Base-by-base conservation (phyloP, 53 echinoderm and acorn worm species). In the Holothuria scabra region DNA sequence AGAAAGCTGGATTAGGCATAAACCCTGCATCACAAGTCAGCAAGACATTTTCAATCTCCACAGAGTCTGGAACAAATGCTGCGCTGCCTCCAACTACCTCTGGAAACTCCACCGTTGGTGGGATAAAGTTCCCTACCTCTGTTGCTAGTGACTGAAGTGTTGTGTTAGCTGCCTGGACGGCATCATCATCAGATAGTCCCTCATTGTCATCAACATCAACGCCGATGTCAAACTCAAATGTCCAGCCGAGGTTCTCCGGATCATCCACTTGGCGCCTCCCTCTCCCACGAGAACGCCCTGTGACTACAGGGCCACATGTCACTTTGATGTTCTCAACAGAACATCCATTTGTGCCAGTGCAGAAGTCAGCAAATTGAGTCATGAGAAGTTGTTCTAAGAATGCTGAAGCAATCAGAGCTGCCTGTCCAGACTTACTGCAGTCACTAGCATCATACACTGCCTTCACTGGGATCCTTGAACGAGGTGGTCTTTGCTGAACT, bases 271-370 rank as follows among this genome's bases (percentile, higher is more conserved):
- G 80, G 4, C 79, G 22, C 21, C 79, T 78, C 14, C 71, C 55
- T 16, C 32, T 28, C 20, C 89, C 81, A n/a, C 57, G 55, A 0
- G 31, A 32, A 19, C 21, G 14, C 4, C 79, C 26, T 0, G 57
- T 56, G 13, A 60, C 21, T 28, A 81, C 82, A 3, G 82, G 82
- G 16, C 93, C 93, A 21, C 93, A 93, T 1, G 76, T 87, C 24
- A 93, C 90, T 21, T 88, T 75, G n/a, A 93, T 82, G 44, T 93
- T 82, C 60, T 85, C 79, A 12, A 88, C 69, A 25, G 82, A 72
- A 72, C 93, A 93, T 59, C 90, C 69, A 25, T 76, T 79, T 10
- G 63, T 32, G 8, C 78, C 71, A 8, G 56, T 30, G 20, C 78
- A 78, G 5, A 78, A 13, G 32, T 78, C 78, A 20, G 78, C 57